These are phyloP conservation scores for Aurelia sp. DNA, from an alignment of 30 jellyfish, hydroid and myxozoan species.

Conservation along the genomic window DNA sequence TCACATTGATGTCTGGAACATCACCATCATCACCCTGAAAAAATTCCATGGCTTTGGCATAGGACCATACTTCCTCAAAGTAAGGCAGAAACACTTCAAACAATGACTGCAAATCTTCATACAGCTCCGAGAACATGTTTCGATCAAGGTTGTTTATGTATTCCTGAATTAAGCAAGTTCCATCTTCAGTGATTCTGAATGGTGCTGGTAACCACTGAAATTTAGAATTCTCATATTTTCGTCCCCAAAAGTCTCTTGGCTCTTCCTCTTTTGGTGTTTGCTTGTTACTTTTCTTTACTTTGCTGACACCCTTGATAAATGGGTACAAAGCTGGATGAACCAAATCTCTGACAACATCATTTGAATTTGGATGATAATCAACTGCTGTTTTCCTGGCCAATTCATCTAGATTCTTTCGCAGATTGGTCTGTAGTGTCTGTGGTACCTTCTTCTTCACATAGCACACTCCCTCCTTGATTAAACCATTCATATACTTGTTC, in stretches of 20 bases:
- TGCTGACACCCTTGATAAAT: conserved; percentile 66
- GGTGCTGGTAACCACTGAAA: conserved; percentile 89
- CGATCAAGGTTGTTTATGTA: conserved; percentile 75
- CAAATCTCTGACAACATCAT: conserved; percentile 76
- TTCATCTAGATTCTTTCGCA: conserved; percentile 55
- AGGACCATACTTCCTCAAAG: conserved; percentile 85
- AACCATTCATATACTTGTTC: conserved; percentile 49
- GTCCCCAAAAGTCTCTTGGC: conserved; percentile 79
- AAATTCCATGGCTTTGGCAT: conserved; percentile 79
- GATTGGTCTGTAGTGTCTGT: conserved; percentile 20
- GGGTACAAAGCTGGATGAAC: conserved; percentile 87
- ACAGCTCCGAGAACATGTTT: conserved; percentile 47
- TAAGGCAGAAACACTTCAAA: conserved; percentile 69
- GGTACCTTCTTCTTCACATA: conserved; percentile 61
- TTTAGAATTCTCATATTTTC: conserved; percentile 71
- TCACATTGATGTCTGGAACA: conserved; percentile 31
- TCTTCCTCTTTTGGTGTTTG: conserved; percentile 18
- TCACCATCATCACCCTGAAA: conserved; percentile 20
- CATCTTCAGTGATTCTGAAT: conserved; percentile 59
- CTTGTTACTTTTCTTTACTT: conserved; percentile 20
- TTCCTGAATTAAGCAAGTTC: conserved; percentile 68
- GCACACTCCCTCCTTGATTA: conserved; percentile 79
- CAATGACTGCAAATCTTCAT: conserved; percentile 64
- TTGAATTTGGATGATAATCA: conserved; percentile 86
- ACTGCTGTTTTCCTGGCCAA: conserved; percentile 61